Evolutionary conservation across 2,797 vertebrate genomes (phyloP).

Genomic region (Protonibea diacanthus): DNA sequence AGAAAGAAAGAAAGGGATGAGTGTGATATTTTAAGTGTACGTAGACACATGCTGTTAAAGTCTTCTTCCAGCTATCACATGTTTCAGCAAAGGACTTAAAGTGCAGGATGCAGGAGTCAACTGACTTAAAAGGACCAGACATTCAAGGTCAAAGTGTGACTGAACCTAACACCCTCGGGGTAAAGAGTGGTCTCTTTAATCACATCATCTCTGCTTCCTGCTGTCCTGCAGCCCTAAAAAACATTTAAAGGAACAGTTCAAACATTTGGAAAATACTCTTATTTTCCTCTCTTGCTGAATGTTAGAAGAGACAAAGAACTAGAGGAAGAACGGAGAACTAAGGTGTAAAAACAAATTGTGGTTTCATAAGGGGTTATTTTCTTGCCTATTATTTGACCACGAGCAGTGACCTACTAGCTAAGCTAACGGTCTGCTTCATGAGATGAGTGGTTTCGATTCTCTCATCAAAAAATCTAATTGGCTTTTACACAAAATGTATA

Average conservation of each 20-base stretch:
- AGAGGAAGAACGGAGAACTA: no score
- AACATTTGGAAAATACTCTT: neutral
- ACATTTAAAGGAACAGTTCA: neutral
- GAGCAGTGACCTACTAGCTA: neutral
- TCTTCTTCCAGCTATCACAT: neutral
- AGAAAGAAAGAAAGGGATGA: neutral
- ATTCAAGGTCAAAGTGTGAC: slow-evolving; percentile 34
- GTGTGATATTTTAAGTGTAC: neutral
- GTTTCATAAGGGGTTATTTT: neutral
- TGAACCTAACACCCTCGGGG: slow-evolving; percentile 15
- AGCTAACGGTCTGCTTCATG: neutral
- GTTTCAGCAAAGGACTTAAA: slow-evolving; percentile 18
- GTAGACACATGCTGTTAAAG: neutral
- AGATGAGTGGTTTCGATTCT: neutral
- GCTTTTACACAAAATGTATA: no score
- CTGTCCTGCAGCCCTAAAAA: slow-evolving; percentile 1
- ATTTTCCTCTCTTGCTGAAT: neutral
- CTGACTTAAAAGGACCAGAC: slow-evolving; percentile 46
- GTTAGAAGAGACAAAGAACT: no score
- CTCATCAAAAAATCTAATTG: neutral
- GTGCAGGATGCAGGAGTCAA: slow-evolving; percentile 15
- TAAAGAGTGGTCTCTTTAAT: slow-evolving; percentile 35
- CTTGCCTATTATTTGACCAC: no score
- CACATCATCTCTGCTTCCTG: slow-evolving; percentile 36
- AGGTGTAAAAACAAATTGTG: neutral